A percentile compares a stretch with the other conserved stretches of the same genome.
Evolutionary conservation across 1,140 invertebrate species (phyloP).

Genomic region (Lasaia peninsularis): DNA sequence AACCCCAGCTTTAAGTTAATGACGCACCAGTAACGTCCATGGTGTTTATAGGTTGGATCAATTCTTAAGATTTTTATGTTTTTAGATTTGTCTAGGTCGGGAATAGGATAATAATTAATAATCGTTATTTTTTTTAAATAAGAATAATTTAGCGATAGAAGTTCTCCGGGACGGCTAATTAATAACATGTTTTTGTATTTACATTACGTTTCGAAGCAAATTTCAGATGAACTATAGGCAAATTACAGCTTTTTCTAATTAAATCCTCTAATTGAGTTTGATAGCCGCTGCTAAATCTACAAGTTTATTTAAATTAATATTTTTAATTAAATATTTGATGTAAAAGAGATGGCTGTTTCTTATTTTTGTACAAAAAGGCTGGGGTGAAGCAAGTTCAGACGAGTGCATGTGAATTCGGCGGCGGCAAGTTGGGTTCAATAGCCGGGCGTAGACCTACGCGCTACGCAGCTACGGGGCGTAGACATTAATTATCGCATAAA

Average conservation of each 20-base stretch:
- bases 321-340: background rate
- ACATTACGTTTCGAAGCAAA: too few species aligned
- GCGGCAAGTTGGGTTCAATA: slow-evolving; percentile 47
- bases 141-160: too few species aligned
- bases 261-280: background rate
- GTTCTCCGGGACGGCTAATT: too few species aligned
- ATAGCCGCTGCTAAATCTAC: background rate
- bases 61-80: too few species aligned
- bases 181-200: too few species aligned
- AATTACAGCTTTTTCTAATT: background rate
- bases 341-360: background rate
- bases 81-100: too few species aligned
- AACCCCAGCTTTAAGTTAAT: too few species aligned
- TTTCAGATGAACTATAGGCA: background rate
- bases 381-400: slow-evolving; percentile 48
- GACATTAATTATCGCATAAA: slow-evolving; percentile 25
- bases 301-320: background rate
- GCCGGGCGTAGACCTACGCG: slow-evolving; percentile 63
- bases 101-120: too few species aligned
- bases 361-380: background rate
- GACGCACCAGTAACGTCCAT: too few species aligned
- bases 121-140: too few species aligned
- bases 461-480: slow-evolving; percentile 69
- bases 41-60: too few species aligned
- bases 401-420: slow-evolving; percentile 57